These are phyloP conservation scores for Scarus forsteni DNA, from an alignment of 2,797 vertebrate genomes.

Conservation along the genomic window DNA sequence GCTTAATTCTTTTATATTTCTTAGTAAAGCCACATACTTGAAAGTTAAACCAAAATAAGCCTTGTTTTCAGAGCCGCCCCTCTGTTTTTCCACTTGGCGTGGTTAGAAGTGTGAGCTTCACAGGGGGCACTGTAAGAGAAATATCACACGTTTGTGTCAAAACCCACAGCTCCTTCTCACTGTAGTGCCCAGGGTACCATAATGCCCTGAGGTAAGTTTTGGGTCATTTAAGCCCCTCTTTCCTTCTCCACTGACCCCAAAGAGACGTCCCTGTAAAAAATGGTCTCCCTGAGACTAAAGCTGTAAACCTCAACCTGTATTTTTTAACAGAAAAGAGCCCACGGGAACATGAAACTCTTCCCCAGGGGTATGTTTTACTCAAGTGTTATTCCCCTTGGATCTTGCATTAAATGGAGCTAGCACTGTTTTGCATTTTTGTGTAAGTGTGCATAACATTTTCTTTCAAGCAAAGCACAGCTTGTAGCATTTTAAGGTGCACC, in stretches of 20 bases:
- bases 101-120: conserved; percentile 54
- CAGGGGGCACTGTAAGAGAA: conserved; percentile 52
- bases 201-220: conserved; percentile 58
- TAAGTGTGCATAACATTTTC: conserved; percentile 57
- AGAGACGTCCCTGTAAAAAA: conserved; percentile 63
- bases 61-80: conserved; percentile 15
- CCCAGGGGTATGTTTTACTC: conserved; percentile 27
- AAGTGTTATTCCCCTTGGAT: conserved; percentile 27
- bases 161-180: conserved; percentile 23
- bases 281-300: conserved; percentile 62
- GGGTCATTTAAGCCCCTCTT: conserved; percentile 66
- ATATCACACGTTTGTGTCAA: conserved; percentile 68
- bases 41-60: conserved; percentile 25
- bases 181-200: conserved; percentile 35
- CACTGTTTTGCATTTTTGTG: conserved; percentile 68
- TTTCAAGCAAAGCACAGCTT: conserved; percentile 34
- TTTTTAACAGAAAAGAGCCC: conserved; percentile 45
- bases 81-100: conserved; percentile 45
- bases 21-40: background rate
- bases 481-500: conserved; percentile 16
- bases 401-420: conserved; percentile 14
- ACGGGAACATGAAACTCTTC: conserved; percentile 38
- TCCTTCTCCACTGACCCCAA: conserved; percentile 59
- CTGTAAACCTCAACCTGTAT: conserved; percentile 55
- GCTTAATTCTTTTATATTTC: background rate